These are phyloP conservation scores for Brachionus rotundiformis DNA, from an alignment of 1,140 invertebrate species.

Conservation along the genomic window DNA sequence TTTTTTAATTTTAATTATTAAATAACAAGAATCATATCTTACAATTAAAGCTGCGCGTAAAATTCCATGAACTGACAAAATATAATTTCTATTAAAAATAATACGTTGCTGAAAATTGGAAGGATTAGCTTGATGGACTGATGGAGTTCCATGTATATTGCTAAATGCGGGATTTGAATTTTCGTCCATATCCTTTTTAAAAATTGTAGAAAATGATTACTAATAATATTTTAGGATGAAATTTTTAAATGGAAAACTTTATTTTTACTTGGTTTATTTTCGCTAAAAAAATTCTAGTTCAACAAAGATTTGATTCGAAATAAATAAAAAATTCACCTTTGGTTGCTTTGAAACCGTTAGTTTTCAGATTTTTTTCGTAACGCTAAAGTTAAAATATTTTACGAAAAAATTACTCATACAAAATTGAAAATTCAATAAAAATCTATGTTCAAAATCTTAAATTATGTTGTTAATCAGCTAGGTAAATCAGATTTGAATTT, in stretches of 20 bases:
- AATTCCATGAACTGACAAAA: constrained; percentile 34
- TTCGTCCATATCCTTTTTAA: neutral
- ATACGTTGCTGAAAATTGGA: constrained; percentile 26
- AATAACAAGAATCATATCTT: neutral
- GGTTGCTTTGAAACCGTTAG: neutral
- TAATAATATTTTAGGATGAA: neutral
- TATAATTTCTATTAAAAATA: constrained; percentile 41
- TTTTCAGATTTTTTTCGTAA: neutral
- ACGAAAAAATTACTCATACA: neutral
- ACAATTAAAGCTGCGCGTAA: constrained; percentile 17
- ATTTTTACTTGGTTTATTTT: neutral
- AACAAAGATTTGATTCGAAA: neutral
- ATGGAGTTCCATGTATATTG: constrained; percentile 17
- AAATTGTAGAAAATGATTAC: too few species aligned
- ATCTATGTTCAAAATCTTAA: neutral
- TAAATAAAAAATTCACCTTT: neutral
- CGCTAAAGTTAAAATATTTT: neutral
- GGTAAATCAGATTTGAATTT: neutral
- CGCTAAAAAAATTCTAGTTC: neutral
- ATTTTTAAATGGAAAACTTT: neutral
- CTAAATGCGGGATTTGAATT: constrained; percentile 16
- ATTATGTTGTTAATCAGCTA: neutral
- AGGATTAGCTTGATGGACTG: constrained; percentile 7
- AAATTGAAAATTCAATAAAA: neutral
- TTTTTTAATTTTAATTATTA: neutral